A percentile compares a stretch with the other conserved stretches of the same genome.
phyloP scores from a whole-genome alignment of 2,113 vertebrate genomes.

The Percopsis transmontana region DNA sequence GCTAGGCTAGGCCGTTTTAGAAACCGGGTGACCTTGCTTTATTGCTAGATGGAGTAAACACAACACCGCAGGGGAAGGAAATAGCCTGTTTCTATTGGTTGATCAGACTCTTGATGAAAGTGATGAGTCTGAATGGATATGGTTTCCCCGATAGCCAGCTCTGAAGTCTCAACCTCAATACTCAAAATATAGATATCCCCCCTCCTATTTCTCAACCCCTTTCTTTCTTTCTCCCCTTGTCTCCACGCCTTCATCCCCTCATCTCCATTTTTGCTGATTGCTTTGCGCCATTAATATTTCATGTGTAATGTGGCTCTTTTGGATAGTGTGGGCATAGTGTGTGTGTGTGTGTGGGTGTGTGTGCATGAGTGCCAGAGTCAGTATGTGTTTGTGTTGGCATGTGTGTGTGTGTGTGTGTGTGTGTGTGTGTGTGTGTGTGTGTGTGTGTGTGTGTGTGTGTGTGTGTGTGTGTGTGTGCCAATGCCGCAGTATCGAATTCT shows the following conservation, averaged over 20 bases:
- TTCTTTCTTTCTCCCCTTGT: neutral
- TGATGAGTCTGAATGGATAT: slow-evolving; percentile 53
- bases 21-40: slow-evolving; percentile 68
- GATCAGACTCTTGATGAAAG: slow-evolving; percentile 35
- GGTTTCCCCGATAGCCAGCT: slow-evolving; percentile 35
- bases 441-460: slow-evolving; percentile 27
- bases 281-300: slow-evolving; percentile 79
- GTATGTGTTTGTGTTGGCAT: neutral
- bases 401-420: neutral
- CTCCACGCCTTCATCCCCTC: slow-evolving; percentile 54
- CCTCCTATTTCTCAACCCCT: slow-evolving; percentile 2
- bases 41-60: slow-evolving; percentile 35
- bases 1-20: too few species aligned
- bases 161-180: slow-evolving; percentile 39
- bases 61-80: slow-evolving; percentile 15
- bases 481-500: slow-evolving; percentile 78
- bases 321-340: slow-evolving; percentile 64
- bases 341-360: slow-evolving; percentile 18
- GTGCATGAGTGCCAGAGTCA: neutral
- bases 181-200: slow-evolving; percentile 38
- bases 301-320: slow-evolving; percentile 80
- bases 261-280: slow-evolving; percentile 79
- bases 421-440: slow-evolving; percentile 15
- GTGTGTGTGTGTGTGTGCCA: slow-evolving; percentile 50
- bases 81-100: slow-evolving; percentile 19